Percentiles rank a stretch among this genome's conserved stretches.
Conservation (phyloP, 2,797 vertebrate genomes). For the Anniella stebbinsi region DNA sequence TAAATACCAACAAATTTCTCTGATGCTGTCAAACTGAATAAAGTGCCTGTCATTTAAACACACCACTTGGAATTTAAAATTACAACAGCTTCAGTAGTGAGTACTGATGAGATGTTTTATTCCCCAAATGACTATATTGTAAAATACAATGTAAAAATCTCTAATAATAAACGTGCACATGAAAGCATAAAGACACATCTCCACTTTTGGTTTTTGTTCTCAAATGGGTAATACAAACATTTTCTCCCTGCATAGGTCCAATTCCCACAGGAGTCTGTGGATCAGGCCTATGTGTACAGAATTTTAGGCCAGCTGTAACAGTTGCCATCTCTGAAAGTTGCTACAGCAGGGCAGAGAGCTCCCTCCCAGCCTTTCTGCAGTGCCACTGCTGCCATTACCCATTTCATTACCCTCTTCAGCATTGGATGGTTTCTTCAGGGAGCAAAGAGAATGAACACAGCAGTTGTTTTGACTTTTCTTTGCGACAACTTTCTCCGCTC, state of each 20-base stretch:
- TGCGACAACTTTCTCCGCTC: not conserved
- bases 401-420: no score
- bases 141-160: not conserved
- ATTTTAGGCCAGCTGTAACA: not conserved
- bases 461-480: not conserved
- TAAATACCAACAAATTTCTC: not conserved
- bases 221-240: not conserved
- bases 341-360: not conserved
- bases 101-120: not conserved
- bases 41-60: not conserved
- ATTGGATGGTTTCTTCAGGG: not conserved
- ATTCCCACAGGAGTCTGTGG: not conserved
- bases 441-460: not conserved
- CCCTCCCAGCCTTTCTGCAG: not conserved
- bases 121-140: not conserved
- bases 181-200: not conserved
- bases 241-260: not conserved
- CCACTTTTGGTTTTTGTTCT: not conserved
- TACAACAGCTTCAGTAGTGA: not conserved
- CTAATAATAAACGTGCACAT: not conserved
- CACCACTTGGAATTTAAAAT: conserved; percentile 10
- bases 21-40: not conserved
- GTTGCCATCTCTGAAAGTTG: not conserved
- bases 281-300: not conserved
- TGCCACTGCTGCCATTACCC: not conserved